Percentiles rank a stretch among this genome's conserved stretches.
Conservation (phyloP, 2,797 vertebrate genomes). For the Anabas testudineus region DNA sequence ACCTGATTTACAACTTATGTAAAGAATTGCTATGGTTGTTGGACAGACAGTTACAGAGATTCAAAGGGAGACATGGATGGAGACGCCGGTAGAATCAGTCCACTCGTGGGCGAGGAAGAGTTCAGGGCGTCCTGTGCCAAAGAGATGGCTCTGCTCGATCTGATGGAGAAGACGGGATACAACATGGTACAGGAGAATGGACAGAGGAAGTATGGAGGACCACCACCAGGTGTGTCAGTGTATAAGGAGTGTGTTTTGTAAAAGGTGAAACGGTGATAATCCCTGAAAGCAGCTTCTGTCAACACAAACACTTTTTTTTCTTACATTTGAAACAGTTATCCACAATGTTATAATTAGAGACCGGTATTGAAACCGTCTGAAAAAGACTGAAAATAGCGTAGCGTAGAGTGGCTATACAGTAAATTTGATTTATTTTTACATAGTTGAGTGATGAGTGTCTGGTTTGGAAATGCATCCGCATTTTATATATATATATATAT, state of each 20-base stretch:
- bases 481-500: too few species aligned
- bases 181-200: conserved; percentile 95
- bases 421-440: too few species aligned
- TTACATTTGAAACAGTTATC: too few species aligned
- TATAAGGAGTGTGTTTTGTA: background rate
- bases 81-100: background rate
- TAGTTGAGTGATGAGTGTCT: too few species aligned
- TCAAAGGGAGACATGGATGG: background rate
- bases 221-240: conserved; percentile 88
- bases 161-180: conserved; percentile 94
- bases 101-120: background rate
- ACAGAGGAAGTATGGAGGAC: conserved; percentile 95
- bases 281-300: too few species aligned
- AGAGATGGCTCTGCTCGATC: conserved; percentile 88
- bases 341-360: too few species aligned
- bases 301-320: too few species aligned
- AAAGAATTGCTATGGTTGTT: background rate
- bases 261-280: too few species aligned
- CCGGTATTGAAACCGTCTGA: too few species aligned
- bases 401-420: too few species aligned
- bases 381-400: too few species aligned
- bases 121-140: conserved; percentile 68
- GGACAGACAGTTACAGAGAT: conserved; percentile 18
- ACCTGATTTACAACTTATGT: background rate
- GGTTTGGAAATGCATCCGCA: too few species aligned